Conservation (phyloP, 2,888 invertebrate genomes). For the Linyphia triangularis region DNA sequence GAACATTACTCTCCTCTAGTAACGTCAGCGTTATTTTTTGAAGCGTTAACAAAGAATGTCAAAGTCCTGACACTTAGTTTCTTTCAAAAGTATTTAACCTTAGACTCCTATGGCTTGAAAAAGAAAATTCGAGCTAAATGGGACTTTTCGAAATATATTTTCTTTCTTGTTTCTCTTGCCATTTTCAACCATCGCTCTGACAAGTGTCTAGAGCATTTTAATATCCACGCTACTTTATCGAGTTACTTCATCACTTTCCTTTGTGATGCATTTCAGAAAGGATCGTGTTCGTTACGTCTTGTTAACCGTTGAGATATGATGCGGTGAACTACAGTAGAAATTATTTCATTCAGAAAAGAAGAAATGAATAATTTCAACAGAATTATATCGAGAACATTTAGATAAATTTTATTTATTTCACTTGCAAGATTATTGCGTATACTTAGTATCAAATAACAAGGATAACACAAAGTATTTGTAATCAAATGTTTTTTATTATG, state of each 20-base stretch:
- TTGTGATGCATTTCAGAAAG: conserved; percentile 24
- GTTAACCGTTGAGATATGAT: not conserved
- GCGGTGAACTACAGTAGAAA: too few species aligned
- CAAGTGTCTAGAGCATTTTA: conserved; percentile 45
- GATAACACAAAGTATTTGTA: too few species aligned
- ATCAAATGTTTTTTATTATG: too few species aligned
- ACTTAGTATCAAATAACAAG: too few species aligned
- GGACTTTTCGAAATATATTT: conserved; percentile 51
- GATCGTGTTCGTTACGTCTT: not conserved
- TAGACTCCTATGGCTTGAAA: conserved; percentile 51
- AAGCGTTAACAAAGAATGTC: conserved; percentile 68
- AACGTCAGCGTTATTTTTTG: conserved; percentile 64
- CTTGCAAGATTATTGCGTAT: too few species aligned
- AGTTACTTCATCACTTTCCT: conserved; percentile 42
- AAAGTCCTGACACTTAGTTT: conserved; percentile 67
- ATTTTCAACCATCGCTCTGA: conserved; percentile 41
- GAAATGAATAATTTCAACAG: too few species aligned
- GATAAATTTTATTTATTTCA: too few species aligned
- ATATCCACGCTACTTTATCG: conserved; percentile 22
- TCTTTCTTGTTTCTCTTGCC: conserved; percentile 45
- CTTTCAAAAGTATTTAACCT: conserved; percentile 70
- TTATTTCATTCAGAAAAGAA: too few species aligned
- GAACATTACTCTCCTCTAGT: conserved; percentile 39
- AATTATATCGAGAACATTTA: too few species aligned
- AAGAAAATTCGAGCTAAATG: conserved; percentile 55